Percentiles rank a stretch among this genome's conserved stretches.
These are phyloP conservation scores for Thalassoma bifasciatum DNA, from an alignment of 2,113 vertebrate genomes.

Conservation along the genomic window DNA sequence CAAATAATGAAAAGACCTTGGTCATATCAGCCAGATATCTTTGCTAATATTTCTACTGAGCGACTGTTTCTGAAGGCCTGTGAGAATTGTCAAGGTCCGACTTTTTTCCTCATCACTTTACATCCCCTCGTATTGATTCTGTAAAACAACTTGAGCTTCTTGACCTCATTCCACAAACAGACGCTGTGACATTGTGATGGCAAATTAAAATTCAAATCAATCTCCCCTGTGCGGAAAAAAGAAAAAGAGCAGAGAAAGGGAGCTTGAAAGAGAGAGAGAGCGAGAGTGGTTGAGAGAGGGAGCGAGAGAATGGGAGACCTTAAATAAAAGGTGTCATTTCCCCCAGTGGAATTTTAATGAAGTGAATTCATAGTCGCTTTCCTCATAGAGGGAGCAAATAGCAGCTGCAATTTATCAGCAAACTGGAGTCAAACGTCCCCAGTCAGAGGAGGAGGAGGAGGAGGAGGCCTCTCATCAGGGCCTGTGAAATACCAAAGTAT, in stretches of 20 bases:
- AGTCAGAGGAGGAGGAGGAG: conserved; percentile 15
- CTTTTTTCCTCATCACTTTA: conserved; percentile 54
- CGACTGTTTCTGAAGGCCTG: neutral
- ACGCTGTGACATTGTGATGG: conserved; percentile 62
- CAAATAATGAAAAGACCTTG: conserved; percentile 29
- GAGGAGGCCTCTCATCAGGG: conserved; percentile 19
- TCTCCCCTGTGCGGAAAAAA: conserved; percentile 42
- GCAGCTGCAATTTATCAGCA: conserved; percentile 50
- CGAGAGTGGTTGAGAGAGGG: too few species aligned
- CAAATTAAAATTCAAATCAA: conserved; percentile 67
- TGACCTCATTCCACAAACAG: conserved; percentile 64
- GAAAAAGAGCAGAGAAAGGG: conserved; percentile 24
- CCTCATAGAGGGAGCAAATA: conserved; percentile 39
- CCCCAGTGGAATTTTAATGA: conserved; percentile 64
- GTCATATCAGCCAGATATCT: conserved; percentile 19
- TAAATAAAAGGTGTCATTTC: conserved; percentile 68
- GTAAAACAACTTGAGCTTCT: conserved; percentile 58
- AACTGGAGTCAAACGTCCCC: conserved; percentile 37
- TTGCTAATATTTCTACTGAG: conserved; percentile 22
- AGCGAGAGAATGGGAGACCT: conserved; percentile 33
- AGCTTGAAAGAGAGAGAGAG: neutral
- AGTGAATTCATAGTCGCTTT: conserved; percentile 51
- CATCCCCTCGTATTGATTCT: conserved; percentile 50
- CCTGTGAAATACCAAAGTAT: conserved; percentile 16
- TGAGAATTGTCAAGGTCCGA: neutral